Evolutionary conservation across 2,888 invertebrate species (phyloP), one percentile per base, ranked within the genome.

Genomic region (Unio delphinus): DNA sequence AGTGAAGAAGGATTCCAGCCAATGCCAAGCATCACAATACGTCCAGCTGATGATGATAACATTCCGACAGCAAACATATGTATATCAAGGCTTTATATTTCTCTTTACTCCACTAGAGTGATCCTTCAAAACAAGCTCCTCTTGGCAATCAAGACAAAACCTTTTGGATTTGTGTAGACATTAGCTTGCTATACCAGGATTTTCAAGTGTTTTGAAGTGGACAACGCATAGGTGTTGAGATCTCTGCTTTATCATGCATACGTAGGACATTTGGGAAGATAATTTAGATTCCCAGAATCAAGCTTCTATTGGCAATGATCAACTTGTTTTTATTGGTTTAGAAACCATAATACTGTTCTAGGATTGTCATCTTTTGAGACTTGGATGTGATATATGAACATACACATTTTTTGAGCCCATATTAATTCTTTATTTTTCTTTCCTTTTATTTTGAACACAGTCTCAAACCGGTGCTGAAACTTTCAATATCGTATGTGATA

Each of bases 1-100:
- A 97, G 97, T 73, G 99, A 99, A 91, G 99, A 99, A 90, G 98
- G 99, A 69, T 99, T 99, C 92, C 98, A 99, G 91, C 99, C 99
- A 61, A 95, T 98, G 95, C 99, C 99, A 72, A 96, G 96, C 76
- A 97, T 99, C 80, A 98, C 98, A 63, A 97, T 99, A 87, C 93
- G 99, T 81, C 99, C 99, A 59, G 97, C 97, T 1, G 99, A 99
- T 90, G 98, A 99, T 91, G 95, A 95, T 73, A 98, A 99, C 91
- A 92, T 99, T 82, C 99, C 99, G 82, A 99, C 99, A 71, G 99
- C 99, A 82, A 99, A 99, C 92, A 99, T 99, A 34, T 99, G 99
- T 93, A 99, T 99, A 91, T 98, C 98, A 77, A 94, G 99, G 80
- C 94, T 99, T 80, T 99, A 99, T 92, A 96, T 99, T 91, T 99